Evolutionary conservation across 1,140 invertebrate species (phyloP), one percentile per base, ranked within the genome.

Genomic region (Gerris buenoi): DNA sequence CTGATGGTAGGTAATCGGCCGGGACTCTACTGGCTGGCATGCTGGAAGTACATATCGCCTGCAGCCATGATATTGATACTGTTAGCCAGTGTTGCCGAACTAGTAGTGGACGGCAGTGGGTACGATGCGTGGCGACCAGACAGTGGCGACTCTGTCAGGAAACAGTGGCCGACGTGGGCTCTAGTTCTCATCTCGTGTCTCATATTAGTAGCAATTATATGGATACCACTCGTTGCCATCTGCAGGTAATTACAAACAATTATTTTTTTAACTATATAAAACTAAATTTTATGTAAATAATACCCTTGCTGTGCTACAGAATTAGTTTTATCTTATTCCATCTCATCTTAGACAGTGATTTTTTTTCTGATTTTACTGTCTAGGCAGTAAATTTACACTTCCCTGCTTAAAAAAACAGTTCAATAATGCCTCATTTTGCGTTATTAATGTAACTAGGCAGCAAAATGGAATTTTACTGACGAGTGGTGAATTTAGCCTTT

Each of bases 31-130:
- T 95, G 92, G 92, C 77, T 93, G 68, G 86, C 95, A 69, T 96
- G 93, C 76, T 96, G 93, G 93, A 93, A 94, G 74, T 97, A 94
- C 72, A 76, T 96, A 13, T 93, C 91, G 26, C 94, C 94, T 0
- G 74, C 88, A 64, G 91, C 92, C 1, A 97, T 97, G 93, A 76
- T 93, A 23, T 86, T 88, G 67, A 94, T 97, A 71, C 78, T 97
- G 13, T 77, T 87, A 25, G 88, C 92, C 0, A 94, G 91, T 33
- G 86, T 95, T 72, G 80, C 88, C 59, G 89, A 96, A 73, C 87
- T 94, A 65, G 79, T 87, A 0, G 82, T 85, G 0, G 86, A 90
- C 69, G 91, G 91, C 0, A 90, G 89, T 25, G 86, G 86, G n/a
- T 94, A 96, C 77, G 85, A 86, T 27, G 91, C 90, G 1, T 96